phyloP scores from a whole-genome alignment of 2,797 vertebrate genomes.

The Lepidocolaptes lacrymiger region DNA sequence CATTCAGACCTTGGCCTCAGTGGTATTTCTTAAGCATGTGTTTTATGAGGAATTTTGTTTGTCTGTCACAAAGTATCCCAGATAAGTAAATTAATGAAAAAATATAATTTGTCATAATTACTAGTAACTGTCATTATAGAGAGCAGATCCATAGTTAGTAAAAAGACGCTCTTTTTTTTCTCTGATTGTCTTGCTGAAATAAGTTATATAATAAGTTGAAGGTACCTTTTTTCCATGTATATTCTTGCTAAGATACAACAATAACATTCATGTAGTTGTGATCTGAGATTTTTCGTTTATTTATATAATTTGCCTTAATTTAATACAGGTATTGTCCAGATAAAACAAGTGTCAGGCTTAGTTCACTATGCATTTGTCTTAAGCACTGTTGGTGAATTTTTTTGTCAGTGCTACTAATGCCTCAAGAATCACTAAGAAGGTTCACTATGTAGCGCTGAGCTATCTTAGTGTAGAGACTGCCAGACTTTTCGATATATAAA shows the following conservation, averaged over 20 bases:
- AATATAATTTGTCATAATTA: not conserved
- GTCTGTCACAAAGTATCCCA: not conserved
- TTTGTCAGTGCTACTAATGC: not conserved
- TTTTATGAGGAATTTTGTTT: not conserved
- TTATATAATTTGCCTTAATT: not conserved
- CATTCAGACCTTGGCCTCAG: not conserved
- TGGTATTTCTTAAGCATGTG: not conserved
- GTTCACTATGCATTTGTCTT: not conserved
- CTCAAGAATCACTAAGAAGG: not conserved
- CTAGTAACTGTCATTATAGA: not conserved
- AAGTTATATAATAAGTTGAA: not conserved
- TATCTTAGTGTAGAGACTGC: not conserved
- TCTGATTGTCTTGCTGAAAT: not conserved
- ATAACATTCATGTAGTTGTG: not conserved
- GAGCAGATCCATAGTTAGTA: not conserved
- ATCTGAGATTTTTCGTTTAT: not conserved
- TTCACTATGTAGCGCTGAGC: not conserved
- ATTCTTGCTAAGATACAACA: not conserved
- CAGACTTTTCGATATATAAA: not conserved
- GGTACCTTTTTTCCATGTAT: not conserved
- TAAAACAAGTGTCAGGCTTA: not conserved
- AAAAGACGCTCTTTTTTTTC: not conserved
- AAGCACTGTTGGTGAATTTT: not conserved
- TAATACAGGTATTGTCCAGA: not conserved
- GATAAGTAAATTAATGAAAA: not conserved